Conservation (phyloP, 2,797 vertebrate genomes). For the Rhynchonycteris naso region DNA sequence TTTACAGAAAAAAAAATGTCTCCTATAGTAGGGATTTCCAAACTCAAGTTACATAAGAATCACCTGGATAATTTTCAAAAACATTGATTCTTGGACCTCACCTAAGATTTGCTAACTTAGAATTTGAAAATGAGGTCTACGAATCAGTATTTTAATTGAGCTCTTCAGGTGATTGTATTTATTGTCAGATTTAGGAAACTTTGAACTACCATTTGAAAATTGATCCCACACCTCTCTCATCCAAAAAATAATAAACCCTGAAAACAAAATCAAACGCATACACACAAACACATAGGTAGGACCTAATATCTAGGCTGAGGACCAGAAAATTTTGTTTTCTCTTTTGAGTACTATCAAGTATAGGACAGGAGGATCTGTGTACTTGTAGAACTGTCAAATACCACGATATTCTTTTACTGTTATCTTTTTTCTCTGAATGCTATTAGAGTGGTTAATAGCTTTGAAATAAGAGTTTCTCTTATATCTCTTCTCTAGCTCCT, state of each 20-base stretch:
- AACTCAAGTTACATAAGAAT: background rate
- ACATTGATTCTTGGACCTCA: background rate
- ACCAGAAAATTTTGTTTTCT: background rate
- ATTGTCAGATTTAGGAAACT: background rate
- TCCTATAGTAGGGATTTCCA: background rate
- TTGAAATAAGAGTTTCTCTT: conserved; percentile 8
- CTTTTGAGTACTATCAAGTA: background rate
- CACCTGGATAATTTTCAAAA: background rate
- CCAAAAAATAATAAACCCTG: background rate
- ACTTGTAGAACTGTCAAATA: background rate
- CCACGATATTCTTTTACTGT: background rate
- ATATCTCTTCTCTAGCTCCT: background rate
- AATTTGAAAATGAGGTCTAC: background rate
- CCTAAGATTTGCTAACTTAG: background rate
- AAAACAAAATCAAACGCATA: background rate
- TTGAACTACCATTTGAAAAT: conserved; percentile 35
- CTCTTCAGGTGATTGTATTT: background rate
- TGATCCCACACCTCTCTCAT: background rate
- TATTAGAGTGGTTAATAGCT: background rate
- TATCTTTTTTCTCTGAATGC: conserved; percentile 7
- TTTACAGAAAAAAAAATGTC: conserved; percentile 18
- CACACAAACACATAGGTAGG: background rate
- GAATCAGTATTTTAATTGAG: conserved; percentile 12
- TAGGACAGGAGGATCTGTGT: background rate
- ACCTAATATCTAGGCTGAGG: background rate